Base-by-base conservation (phyloP, 2,113 vertebrate species). In the Indicator indicator region DNA sequence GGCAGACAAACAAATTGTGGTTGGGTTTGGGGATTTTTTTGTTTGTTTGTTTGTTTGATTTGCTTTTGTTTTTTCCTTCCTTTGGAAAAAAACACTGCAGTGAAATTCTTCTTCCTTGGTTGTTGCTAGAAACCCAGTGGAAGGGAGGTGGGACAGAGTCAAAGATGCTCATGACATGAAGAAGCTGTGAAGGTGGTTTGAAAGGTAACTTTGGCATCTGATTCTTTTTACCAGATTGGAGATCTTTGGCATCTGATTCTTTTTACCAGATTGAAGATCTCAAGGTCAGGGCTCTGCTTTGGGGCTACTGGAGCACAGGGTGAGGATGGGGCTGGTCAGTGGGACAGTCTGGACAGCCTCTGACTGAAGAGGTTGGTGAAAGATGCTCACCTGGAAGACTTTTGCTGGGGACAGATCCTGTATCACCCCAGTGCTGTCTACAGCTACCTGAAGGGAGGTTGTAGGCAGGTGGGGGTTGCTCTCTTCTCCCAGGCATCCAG, bases 1-100 rank as follows among this genome's bases (percentile, higher is more conserved):
- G 82, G 90, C 88, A 94, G 84, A 91, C 71, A 91, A 94, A 95
- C 81, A 94, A 96, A 94, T 83, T 63, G 74, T 48, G 18, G 38
- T 14, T 28, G 26, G 38, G 28, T 44, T 42, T 42, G 40, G 23
- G 8, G 11, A 9, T 21, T 48, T 48, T 48, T 26, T 16, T n/a
- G n/a, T n/a, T n/a, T n/a, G n/a, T n/a, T n/a, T n/a, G n/a, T 55
- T 55, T 26, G 54, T 28, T 28, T 55, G 28, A 13, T 26, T 50
- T 19, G 18, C 19, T 46, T 46, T 13, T 21, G 20, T 19, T 50
- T 50, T 50, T 9, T 36, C 54, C 46, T 48, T 30, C n/a, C 38
- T 86, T 88, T 46, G 56, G 82, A 82, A 86, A 50, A 50, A 88
- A 95, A 50, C 69, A 69, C 12, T 38, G 62, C 69, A 42, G 83